Base-by-base conservation (phyloP, 2,888 invertebrate species). In the Saturnia pavonia region DNA sequence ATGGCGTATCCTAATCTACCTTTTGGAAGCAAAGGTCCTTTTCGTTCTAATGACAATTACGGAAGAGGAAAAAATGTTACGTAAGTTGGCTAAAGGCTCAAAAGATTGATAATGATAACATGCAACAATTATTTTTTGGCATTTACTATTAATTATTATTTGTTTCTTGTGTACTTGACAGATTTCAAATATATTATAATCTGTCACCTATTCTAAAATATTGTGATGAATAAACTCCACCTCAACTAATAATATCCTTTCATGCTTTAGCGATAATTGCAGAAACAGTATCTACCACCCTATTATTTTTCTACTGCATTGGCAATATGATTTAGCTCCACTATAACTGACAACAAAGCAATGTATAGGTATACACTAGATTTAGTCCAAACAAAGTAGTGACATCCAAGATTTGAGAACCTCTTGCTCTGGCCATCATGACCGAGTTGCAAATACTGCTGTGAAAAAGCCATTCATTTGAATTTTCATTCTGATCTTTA, bases 11-110 rank as follows among this genome's bases (percentile, higher is more conserved):
- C 73, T 96, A 14, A 78, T 91, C 11, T 75, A 90, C 19, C 77
- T 96, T 0, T 78, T 94, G 12, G 92, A 94, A 42, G 82, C 87
- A 1, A 91, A 94, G 75, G 83, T 80, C 16, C 77, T 94, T 0
- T 94, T 95, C 71, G 81, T 95, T 2, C 75, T 94, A 0, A 74
- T 94, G 72, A 82, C 84, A 8, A 73, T 89, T 16, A 77, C 76
- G 34, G 74, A 80, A 48, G 72, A 77, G 3, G 74, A 76, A 0
- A 74, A 40, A 40, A 65, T 65, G 65, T n/a, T n/a, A 65, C 40
- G 65, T 65, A 40, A 65, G 65, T 65, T 25, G 1, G 25, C 11
- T 27, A 25, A 25, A 11, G 12, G 3, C 9, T 57, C 25, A 27
- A 25, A 25, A 25, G 7, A 57, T 25, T 57, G 4, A 57, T 7